Conservation (phyloP, 2,888 invertebrate genomes). For the Machimus rusticus region DNA sequence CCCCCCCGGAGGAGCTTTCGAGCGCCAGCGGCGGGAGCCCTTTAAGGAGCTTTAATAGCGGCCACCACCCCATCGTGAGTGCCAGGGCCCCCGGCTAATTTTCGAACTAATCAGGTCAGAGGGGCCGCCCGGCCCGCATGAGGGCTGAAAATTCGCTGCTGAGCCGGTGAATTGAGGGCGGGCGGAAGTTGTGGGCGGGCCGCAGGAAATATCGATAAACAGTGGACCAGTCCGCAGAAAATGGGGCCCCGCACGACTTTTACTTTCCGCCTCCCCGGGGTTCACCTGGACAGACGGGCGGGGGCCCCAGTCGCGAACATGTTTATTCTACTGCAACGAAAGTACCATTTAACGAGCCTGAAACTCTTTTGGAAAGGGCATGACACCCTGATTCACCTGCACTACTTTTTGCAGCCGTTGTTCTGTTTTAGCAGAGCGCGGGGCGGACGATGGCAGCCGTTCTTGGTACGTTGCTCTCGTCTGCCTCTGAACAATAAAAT, state of each 20-base stretch:
- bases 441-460: background rate
- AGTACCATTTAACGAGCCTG: background rate
- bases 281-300: background rate
- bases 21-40: background rate
- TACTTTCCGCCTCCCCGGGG: background rate
- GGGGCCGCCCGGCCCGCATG: background rate
- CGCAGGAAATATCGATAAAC: constrained; percentile 16
- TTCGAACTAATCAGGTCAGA: constrained; percentile 24
- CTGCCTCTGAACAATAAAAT: background rate
- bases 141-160: background rate
- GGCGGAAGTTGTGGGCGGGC: background rate
- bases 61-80: background rate
- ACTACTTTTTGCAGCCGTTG: background rate
- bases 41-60: background rate
- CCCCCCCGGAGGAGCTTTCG: background rate
- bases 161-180: background rate
- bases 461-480: constrained; percentile 11
- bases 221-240: background rate
- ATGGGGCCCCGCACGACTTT: background rate
- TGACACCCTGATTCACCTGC: background rate
- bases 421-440: background rate
- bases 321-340: constrained; percentile 17
- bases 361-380: background rate
- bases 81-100: background rate
- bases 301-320: background rate